Evolutionary conservation across 2,888 invertebrate genomes (phyloP), one percentile per base, ranked within the genome.

Genomic region (Anarsia innoxiella): DNA sequence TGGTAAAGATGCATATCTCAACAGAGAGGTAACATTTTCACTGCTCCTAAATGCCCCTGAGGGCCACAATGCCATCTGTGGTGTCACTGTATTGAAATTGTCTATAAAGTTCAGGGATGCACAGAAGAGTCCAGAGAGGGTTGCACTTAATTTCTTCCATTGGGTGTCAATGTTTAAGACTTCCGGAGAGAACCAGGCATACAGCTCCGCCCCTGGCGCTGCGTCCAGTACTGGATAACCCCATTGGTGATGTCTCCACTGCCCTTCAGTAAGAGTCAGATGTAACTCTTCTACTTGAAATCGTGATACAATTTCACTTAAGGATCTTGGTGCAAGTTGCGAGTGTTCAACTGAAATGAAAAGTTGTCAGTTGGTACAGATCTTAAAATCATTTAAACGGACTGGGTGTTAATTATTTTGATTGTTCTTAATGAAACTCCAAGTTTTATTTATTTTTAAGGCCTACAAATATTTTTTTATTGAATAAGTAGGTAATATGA

Each of bases 61-160:
- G 0, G 96, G 97, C 53, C 92, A 88, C 56, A 97, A 91, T 23
- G 93, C 91, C 78, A 92, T 92, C 62, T 91, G 88, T 2, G 99
- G 98, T 12, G 88, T 89, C 26, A 96, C 88, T 37, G 93, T 95
- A 55, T 95, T 96, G 2, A 91, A 90, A 36, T 88, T 87, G 62
- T 95, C 93, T 49, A 99, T 93, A 64, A 97, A 97, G 76, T 98
- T 97, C 8, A 99, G 83, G 1, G 99, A 99, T 8, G 98, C 95
- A 82, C 99, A 99, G 42, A 99, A 90, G 3, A 99, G 87, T 1
- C 99, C 99, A 11, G 98, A 96, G 25, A 99, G 87, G 0, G 96
- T 92, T 60, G 95, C 94, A 34, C 94, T 93, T 19, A 99, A 79
- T 52, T 93, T 91, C 56, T 90, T 90, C 99, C 99, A 99, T 52